Evolutionary conservation across 2,888 invertebrate genomes (phyloP).

Genomic region (Coenonympha glycerion): DNA sequence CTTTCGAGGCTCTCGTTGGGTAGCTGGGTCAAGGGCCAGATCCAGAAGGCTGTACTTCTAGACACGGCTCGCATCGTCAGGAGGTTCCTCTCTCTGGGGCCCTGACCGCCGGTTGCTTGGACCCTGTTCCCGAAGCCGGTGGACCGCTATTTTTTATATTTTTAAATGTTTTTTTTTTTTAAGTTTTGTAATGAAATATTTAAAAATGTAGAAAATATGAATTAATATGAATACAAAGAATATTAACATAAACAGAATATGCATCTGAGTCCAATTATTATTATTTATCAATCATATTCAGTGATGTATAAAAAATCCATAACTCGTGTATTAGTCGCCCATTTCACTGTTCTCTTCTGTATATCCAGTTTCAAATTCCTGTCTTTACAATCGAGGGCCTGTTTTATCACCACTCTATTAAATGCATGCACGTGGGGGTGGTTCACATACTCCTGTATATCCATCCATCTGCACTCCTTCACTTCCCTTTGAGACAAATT

Average conservation of each 20-base stretch:
- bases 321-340: slow-evolving; percentile 49
- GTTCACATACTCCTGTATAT: slow-evolving; percentile 80
- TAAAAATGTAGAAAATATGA: too few relatives aligned
- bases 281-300: slow-evolving; percentile 32
- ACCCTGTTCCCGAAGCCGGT: too few relatives aligned
- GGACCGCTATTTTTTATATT: too few relatives aligned
- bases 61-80: too few relatives aligned
- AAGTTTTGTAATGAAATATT: too few relatives aligned
- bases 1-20: too few relatives aligned
- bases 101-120: too few relatives aligned
- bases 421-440: slow-evolving; percentile 84
- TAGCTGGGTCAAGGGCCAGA: too few relatives aligned
- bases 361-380: slow-evolving; percentile 77
- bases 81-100: too few relatives aligned
- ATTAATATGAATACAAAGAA: too few relatives aligned
- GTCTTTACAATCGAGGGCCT: slow-evolving; percentile 78
- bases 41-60: too few relatives aligned
- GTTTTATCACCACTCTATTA: slow-evolving; percentile 79
- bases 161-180: too few relatives aligned
- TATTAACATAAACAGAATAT: not conserved
- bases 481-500: slow-evolving; percentile 84
- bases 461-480: slow-evolving; percentile 86
- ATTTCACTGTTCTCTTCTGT: slow-evolving; percentile 64
- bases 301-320: slow-evolving; percentile 53
- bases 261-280: not conserved